Percentiles rank a stretch among this genome's conserved stretches.
Conservation (phyloP, 2,113 vertebrate species). For the Zingel zingel region DNA sequence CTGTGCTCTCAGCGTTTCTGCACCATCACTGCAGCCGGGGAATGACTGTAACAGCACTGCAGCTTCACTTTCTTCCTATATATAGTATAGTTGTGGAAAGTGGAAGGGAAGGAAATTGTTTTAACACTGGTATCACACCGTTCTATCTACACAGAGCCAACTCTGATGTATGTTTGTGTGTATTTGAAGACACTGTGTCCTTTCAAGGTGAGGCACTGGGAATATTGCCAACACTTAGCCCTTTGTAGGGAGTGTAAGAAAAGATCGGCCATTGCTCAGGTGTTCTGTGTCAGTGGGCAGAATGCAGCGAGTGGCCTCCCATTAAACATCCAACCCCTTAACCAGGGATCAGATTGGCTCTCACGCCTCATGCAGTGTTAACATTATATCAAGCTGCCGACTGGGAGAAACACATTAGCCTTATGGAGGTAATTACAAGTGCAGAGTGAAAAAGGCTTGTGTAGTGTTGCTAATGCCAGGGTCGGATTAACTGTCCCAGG, state of each 20-base stretch:
- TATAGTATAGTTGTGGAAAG: too few relatives aligned
- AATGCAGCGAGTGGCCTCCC: constrained; percentile 34
- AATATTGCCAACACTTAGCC: constrained; percentile 28
- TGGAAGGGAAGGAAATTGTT: background rate
- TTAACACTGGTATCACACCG: background rate
- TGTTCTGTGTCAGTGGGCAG: constrained; percentile 36
- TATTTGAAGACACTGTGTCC: constrained; percentile 23
- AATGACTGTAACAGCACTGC: too few relatives aligned
- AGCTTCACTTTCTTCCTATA: too few relatives aligned
- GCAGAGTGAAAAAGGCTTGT: background rate
- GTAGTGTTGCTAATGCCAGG: background rate
- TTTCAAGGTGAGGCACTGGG: constrained; percentile 57
- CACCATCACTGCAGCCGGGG: too few relatives aligned
- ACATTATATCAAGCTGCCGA: constrained; percentile 29
- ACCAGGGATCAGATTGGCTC: constrained; percentile 10
- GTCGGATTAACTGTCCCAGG: background rate
- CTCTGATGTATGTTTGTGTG: background rate
- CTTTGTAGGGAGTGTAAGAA: constrained; percentile 19
- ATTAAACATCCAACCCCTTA: constrained; percentile 38
- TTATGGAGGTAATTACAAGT: constrained; percentile 20
- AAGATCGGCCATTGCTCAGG: constrained; percentile 34
- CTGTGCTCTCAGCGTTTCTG: too few relatives aligned
- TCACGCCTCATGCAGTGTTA: constrained; percentile 19
- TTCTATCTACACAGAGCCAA: background rate
- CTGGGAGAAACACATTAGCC: constrained; percentile 34